Percentiles rank a stretch among this genome's conserved stretches.
Evolutionary conservation across 2,113 vertebrate genomes (phyloP).

Genomic region (Nanorana parkeri): DNA sequence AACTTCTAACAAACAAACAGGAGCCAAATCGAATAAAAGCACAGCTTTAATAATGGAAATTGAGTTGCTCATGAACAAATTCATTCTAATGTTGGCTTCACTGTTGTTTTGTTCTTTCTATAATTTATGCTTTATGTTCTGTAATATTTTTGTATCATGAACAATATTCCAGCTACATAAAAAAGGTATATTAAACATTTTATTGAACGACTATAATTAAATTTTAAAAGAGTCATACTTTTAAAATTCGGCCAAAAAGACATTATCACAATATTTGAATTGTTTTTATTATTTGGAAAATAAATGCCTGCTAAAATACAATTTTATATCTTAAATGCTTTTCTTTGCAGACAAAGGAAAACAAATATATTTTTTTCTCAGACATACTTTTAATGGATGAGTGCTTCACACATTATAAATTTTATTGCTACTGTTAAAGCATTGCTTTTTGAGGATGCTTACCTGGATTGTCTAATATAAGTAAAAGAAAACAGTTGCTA

Average conservation of each 20-base stretch:
- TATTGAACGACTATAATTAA: slow-evolving; percentile 29
- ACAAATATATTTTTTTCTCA: neutral
- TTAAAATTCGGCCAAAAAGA: slow-evolving; percentile 21
- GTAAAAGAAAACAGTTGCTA: too few species aligned
- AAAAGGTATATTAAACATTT: slow-evolving; percentile 46
- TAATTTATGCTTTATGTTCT: slow-evolving; percentile 51
- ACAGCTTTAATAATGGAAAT: slow-evolving; percentile 47
- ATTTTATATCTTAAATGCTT: slow-evolving; percentile 40
- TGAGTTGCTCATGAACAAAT: slow-evolving; percentile 47
- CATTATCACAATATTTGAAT: slow-evolving; percentile 22
- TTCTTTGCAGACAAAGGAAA: slow-evolving; percentile 9
- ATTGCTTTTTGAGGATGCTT: too few species aligned
- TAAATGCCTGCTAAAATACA: slow-evolving; percentile 16
- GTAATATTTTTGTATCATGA: slow-evolving; percentile 40
- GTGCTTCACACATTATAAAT: neutral
- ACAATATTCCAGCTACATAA: slow-evolving; percentile 45
- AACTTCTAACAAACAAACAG: slow-evolving; percentile 53
- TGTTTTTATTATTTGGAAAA: slow-evolving; percentile 36
- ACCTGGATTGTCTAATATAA: too few species aligned
- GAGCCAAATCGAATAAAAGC: slow-evolving; percentile 56
- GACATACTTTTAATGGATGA: neutral
- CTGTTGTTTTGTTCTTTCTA: slow-evolving; percentile 39
- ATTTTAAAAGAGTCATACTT: neutral
- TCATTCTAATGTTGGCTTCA: slow-evolving; percentile 29
- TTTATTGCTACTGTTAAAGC: neutral